A percentile compares a stretch with the other conserved stretches of the same genome.
Evolutionary conservation across 2,113 vertebrate species (phyloP).

Genomic region (Mormyrus lacerda): DNA sequence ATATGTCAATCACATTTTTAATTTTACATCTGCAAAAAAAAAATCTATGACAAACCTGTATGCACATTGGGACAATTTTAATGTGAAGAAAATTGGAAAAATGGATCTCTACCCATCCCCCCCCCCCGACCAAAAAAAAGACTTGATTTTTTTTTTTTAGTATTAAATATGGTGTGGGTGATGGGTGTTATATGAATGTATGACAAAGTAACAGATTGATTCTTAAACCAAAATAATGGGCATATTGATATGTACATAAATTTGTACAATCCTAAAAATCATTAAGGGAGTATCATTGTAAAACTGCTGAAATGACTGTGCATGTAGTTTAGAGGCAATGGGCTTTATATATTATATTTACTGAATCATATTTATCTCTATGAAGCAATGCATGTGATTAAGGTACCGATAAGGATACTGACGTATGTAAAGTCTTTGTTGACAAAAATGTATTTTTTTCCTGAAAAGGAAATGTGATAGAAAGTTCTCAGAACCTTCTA

Average conservation of each 20-base stretch:
- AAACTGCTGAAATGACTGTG: neutral
- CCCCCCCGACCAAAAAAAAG: neutral
- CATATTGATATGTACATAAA: constrained; percentile 5
- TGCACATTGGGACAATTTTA: neutral
- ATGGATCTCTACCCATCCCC: too few relatives aligned
- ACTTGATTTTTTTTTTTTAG: neutral
- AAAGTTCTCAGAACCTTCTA: neutral
- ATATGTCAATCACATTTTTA: neutral
- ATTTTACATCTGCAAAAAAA: neutral
- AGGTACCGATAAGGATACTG: neutral
- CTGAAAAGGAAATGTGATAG: neutral
- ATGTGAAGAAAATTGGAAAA: neutral
- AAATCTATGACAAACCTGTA: neutral
- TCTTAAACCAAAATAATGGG: neutral
- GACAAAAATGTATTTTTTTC: constrained; percentile 1
- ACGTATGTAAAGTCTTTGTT: neutral
- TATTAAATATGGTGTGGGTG: neutral
- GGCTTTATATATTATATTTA: neutral
- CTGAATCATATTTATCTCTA: neutral
- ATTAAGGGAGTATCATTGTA: neutral
- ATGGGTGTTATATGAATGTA: neutral
- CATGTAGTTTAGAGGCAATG: neutral
- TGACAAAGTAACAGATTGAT: neutral
- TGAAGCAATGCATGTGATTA: neutral
- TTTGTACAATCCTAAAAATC: neutral